Percentiles rank a stretch among this genome's conserved stretches.
phyloP scores from a whole-genome alignment of 2,888 invertebrate genomes.

The Ophion ellenae region DNA sequence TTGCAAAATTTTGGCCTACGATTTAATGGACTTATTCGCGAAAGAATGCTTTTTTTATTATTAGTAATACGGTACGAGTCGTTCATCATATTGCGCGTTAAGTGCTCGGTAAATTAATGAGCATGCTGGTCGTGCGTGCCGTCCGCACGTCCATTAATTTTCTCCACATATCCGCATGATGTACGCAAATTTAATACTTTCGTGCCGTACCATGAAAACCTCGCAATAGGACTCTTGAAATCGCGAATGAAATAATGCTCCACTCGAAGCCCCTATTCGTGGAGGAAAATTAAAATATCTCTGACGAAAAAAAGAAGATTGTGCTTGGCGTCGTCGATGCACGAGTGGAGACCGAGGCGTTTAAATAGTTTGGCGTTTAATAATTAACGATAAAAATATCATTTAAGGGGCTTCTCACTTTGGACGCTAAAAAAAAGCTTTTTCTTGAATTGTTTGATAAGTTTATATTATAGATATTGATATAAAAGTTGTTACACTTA shows the following conservation, averaged over 20 bases:
- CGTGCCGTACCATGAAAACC: conserved; percentile 1
- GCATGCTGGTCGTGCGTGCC: conserved; percentile 42
- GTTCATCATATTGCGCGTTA: conserved; percentile 49
- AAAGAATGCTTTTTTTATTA: background rate
- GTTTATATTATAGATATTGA: no score
- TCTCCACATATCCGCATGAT: conserved; percentile 13
- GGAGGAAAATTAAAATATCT: conserved; percentile 22
- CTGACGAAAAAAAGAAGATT: background rate
- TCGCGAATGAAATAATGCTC: conserved; percentile 20
- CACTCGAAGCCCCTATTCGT: background rate
- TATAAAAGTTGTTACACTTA: no score
- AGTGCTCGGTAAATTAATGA: conserved; percentile 59
- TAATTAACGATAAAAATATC: background rate
- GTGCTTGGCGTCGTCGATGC: background rate
- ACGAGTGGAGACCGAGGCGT: background rate
- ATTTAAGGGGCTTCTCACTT: background rate
- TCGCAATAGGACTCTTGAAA: conserved; percentile 21
- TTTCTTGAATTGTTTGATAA: no score
- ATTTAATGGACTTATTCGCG: conserved; percentile 43
- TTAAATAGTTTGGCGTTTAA: no score
- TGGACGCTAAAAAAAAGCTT: no score
- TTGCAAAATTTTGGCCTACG: conserved; percentile 19
- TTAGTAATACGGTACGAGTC: background rate
- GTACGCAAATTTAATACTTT: conserved; percentile 12
- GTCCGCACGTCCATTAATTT: conserved; percentile 48